Evolutionary conservation across 2,888 invertebrate species (phyloP).

Genomic region (Cacoxenus indagator): DNA sequence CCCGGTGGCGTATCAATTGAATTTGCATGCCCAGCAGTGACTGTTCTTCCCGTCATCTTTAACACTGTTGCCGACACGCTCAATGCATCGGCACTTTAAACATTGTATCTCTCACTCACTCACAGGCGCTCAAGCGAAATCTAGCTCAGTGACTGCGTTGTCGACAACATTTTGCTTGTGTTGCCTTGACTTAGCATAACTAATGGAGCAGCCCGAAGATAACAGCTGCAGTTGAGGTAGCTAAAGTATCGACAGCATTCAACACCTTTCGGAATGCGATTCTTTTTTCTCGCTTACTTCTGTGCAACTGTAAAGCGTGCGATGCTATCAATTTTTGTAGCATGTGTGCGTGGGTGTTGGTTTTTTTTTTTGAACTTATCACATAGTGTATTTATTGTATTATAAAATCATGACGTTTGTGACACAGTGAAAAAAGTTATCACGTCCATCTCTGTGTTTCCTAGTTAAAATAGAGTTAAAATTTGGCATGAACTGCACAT

Average conservation of each 20-base stretch:
- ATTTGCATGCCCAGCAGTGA: neutral
- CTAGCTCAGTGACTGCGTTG: neutral
- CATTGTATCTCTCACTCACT: too few relatives aligned
- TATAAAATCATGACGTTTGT: too few relatives aligned
- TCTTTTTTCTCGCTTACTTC: neutral
- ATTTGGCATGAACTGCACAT: too few relatives aligned
- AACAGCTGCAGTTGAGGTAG: neutral
- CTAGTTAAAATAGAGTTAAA: too few relatives aligned
- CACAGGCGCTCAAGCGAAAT: neutral
- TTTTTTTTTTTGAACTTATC: neutral
- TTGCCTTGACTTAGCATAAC: neutral
- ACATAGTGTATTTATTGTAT: too few relatives aligned
- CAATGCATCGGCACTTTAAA: too few relatives aligned
- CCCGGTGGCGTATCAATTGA: conserved; percentile 30
- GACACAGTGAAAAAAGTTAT: too few relatives aligned
- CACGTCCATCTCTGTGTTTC: too few relatives aligned
- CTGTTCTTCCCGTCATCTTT: neutral
- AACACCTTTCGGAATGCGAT: conserved; percentile 2
- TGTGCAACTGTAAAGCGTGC: neutral
- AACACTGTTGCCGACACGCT: neutral
- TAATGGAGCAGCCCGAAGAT: neutral
- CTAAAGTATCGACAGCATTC: neutral
- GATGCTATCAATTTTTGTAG: neutral
- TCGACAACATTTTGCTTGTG: neutral
- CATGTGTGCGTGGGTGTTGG: neutral